Conservation (phyloP, 2,888 invertebrate genomes). For the Idaea biselata region DNA sequence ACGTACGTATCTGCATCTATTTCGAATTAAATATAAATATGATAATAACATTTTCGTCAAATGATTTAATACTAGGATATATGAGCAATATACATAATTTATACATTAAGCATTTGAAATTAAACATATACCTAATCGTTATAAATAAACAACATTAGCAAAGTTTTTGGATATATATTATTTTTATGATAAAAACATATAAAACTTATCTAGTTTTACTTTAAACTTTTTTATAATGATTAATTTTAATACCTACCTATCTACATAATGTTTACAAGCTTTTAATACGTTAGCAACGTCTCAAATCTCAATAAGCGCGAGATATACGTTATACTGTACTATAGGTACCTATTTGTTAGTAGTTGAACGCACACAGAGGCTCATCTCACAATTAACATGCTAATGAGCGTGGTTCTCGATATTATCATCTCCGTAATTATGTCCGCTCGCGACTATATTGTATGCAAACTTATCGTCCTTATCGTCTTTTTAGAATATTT, state of each 20-base stretch:
- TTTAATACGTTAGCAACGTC: neutral
- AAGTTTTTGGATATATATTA: neutral
- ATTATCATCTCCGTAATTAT: conserved; percentile 72
- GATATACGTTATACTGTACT: conserved; percentile 15
- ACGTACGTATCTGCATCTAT: neutral
- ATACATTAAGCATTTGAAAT: neutral
- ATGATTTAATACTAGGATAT: neutral
- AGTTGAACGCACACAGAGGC: conserved; percentile 41
- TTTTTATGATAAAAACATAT: neutral
- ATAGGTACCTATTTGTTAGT: conserved; percentile 34
- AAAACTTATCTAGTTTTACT: neutral
- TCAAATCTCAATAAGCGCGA: conserved; percentile 32
- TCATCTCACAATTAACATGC: conserved; percentile 75
- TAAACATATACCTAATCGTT: neutral
- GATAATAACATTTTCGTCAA: neutral
- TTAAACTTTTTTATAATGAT: neutral
- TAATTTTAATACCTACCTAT: neutral
- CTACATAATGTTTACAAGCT: neutral
- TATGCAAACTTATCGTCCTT: conserved; percentile 58
- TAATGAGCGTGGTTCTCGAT: conserved; percentile 73
- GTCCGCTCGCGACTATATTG: conserved; percentile 66
- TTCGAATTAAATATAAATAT: neutral
- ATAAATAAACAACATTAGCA: neutral
- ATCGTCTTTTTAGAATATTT: conserved; percentile 45
- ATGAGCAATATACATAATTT: neutral